Conservation (phyloP, 2,888 invertebrate genomes). For the Melanargia galathea region DNA sequence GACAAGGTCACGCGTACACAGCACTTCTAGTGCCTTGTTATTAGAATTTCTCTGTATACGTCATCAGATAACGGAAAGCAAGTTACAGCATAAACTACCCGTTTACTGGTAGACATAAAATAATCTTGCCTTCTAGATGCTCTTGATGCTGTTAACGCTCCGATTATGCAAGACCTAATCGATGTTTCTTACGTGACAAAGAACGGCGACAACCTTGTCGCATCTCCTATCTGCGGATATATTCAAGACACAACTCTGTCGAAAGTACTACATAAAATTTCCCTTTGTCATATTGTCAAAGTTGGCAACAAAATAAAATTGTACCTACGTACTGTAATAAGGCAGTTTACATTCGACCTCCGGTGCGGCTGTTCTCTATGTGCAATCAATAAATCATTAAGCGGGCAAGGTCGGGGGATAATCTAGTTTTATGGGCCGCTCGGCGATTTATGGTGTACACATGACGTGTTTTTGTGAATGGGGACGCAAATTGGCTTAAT, state of each 20-base stretch:
- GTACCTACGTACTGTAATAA: slow-evolving; percentile 23
- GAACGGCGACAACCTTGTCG: not conserved
- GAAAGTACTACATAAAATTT: slow-evolving; percentile 15
- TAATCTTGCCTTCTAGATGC: too few relatives aligned
- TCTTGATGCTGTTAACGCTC: too few relatives aligned
- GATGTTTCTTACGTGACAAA: not conserved
- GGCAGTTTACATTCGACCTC: slow-evolving; percentile 29
- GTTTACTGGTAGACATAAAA: too few relatives aligned
- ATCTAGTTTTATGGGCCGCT: slow-evolving; percentile 44
- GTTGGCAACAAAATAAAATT: slow-evolving; percentile 27
- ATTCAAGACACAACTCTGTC: not conserved
- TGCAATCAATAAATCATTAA: slow-evolving; percentile 41
- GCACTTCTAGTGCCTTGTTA: too few relatives aligned
- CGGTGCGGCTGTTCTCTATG: slow-evolving; percentile 25
- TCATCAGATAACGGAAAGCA: too few relatives aligned
- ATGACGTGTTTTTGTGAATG: slow-evolving; percentile 37
- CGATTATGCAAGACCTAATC: too few relatives aligned
- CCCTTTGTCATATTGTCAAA: slow-evolving; percentile 14
- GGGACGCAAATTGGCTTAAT: slow-evolving; percentile 15
- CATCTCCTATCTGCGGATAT: not conserved
- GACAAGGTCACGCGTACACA: too few relatives aligned
- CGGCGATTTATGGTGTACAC: slow-evolving; percentile 50
- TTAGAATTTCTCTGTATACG: too few relatives aligned
- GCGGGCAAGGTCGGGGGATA: slow-evolving; percentile 35
- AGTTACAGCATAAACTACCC: too few relatives aligned